Evolutionary conservation across 2,888 invertebrate species (phyloP), one percentile per base, ranked within the genome.

Genomic region (Diaperis boleti): DNA sequence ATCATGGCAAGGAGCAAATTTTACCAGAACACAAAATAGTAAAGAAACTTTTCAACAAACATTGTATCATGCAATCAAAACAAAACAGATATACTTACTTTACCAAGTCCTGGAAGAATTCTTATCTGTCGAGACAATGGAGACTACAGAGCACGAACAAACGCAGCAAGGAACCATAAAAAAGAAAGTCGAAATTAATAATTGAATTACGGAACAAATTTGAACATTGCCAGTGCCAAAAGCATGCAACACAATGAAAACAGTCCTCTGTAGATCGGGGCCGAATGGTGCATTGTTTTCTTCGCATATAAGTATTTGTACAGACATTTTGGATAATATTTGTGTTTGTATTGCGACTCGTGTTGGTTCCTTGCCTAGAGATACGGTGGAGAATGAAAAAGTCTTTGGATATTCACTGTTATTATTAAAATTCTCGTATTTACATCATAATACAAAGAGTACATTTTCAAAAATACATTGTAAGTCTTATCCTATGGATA

Each of bases 81-180:
- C 10, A 31, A 47, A 47, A n/a, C 4, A 20, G 15, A n/a, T 26
- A 6, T 22, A 49, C 82, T 81, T 78, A 82, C 83, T 79, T 82
- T 82, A 70, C 81, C 81, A 64, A 82, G 75, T 63, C 82, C 81
- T 62, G 83, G 82, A 33, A 82, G 75, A 59, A 81, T 76, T 72
- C 81, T 79, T 49, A 82, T 82, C 82, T 82, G 81, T 65, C 80
- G 76, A 62, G 82, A 81, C 64, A 81, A 81, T 68, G 74, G 74
- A 65, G 73, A 73, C 79, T 78, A 70, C 7, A 8, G 10, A 22
- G 42, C 10, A 20, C 5, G 39, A 15, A 14, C n/a, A 18, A 26
- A 7, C 6, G 6, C 17, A 52, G 44, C 62, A 70, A 49, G 41
- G 13, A 8, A 15, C 14, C 17, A 17, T 20, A 62, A 65, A 71